Percentiles rank a stretch among this genome's conserved stretches.
Conservation (phyloP, 1,140 invertebrate genomes). For the Notospermus geniculatus region DNA sequence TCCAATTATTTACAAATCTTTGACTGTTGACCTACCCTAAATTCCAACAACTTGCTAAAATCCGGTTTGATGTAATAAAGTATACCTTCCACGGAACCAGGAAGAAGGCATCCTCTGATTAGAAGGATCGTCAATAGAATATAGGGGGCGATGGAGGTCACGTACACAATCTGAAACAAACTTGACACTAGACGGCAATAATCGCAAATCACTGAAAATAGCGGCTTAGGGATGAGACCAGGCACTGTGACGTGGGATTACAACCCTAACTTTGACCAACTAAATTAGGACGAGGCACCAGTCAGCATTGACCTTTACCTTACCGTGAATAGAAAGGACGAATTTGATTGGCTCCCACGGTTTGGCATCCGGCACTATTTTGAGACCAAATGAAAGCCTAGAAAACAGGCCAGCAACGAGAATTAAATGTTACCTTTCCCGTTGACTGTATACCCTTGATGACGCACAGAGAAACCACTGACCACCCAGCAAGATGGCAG, state of each 20-base stretch:
- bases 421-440: conserved; percentile 47
- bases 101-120: conserved; percentile 73
- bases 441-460: conserved; percentile 55
- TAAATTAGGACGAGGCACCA: too few relatives aligned
- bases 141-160: conserved; percentile 80
- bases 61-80: conserved; percentile 59
- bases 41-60: conserved; percentile 4
- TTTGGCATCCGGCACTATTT: background rate
- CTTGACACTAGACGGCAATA: background rate
- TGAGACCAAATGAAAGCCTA: background rate
- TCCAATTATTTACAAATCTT: conserved; percentile 52
- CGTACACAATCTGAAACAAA: conserved; percentile 64
- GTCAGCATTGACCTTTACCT: too few relatives aligned
- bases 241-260: too few relatives aligned
- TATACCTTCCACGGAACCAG: conserved; percentile 74
- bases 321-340: background rate
- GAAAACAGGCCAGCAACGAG: background rate
- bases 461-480: conserved; percentile 50
- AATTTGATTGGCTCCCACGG: too few relatives aligned
- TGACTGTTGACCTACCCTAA: background rate
- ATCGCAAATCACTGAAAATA: too few relatives aligned
- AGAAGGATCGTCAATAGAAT: conserved; percentile 78
- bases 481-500: conserved; percentile 47
- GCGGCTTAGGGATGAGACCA: too few relatives aligned
- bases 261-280: too few relatives aligned